These are phyloP conservation scores for Aphidius gifuensis DNA, from an alignment of 1,140 invertebrate species.

Conservation along the genomic window DNA sequence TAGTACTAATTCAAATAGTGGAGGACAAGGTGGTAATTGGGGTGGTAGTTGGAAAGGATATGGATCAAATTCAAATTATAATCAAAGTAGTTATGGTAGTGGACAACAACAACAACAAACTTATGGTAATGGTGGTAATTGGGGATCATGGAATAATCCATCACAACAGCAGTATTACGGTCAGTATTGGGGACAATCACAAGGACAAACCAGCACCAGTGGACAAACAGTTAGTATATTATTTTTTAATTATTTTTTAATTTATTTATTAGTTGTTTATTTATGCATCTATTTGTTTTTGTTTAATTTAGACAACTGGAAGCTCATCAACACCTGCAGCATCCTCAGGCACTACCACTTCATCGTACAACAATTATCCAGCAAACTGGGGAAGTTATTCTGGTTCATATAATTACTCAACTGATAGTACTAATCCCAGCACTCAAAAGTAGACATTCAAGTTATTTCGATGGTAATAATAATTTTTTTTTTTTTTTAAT, in stretches of 20 bases:
- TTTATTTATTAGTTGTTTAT: neutral
- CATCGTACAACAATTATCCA: constrained; percentile 33
- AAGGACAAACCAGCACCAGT: constrained; percentile 19
- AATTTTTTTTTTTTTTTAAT: neutral
- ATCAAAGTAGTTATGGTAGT: constrained; percentile 28
- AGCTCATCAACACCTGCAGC: constrained; percentile 27
- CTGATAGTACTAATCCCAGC: constrained; percentile 28
- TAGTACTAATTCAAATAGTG: constrained; percentile 15
- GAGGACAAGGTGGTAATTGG: constrained; percentile 36
- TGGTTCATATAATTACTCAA: constrained; percentile 25
- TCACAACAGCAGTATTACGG: constrained; percentile 55
- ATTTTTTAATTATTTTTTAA: neutral
- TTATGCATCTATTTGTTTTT: constrained; percentile 14
- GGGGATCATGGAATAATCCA: constrained; percentile 49
- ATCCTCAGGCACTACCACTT: constrained; percentile 26
- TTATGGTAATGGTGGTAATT: constrained; percentile 50
- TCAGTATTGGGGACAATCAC: constrained; percentile 36
- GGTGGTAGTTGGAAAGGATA: constrained; percentile 49
- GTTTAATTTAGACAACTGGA: constrained; percentile 31
- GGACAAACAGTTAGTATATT: constrained; percentile 28
- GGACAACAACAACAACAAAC: constrained; percentile 28
- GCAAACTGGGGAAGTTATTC: constrained; percentile 33
- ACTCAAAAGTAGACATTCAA: constrained; percentile 32
- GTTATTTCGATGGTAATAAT: constrained; percentile 18
- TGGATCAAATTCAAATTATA: constrained; percentile 34